These are phyloP conservation scores for Trematocara nigrifrons DNA, from an alignment of 2,113 vertebrate genomes.

Conservation along the genomic window DNA sequence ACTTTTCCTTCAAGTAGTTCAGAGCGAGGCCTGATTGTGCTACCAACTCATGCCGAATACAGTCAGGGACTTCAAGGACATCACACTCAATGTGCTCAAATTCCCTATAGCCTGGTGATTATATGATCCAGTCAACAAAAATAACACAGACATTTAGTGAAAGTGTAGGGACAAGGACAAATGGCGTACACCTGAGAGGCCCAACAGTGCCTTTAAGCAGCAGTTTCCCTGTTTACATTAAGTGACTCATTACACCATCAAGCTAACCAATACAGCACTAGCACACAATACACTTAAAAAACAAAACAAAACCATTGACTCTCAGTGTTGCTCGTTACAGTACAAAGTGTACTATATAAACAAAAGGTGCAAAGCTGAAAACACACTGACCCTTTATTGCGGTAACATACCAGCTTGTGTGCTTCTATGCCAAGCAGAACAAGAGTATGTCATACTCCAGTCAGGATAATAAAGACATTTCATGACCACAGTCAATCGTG, in stretches of 20 bases:
- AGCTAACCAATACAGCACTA: not conserved
- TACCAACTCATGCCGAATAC: not conserved
- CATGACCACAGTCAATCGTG: not conserved
- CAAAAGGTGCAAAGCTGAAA: conserved; percentile 8
- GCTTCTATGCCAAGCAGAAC: not conserved
- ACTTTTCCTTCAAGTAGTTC: not conserved
- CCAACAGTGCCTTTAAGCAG: not conserved
- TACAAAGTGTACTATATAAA: not conserved
- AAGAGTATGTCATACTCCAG: not conserved
- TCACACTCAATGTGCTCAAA: conserved; percentile 2
- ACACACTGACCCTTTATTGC: not conserved
- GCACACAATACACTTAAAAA: not conserved
- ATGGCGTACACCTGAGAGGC: not conserved
- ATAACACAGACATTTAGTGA: conserved; percentile 5
- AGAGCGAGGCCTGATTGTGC: not conserved
- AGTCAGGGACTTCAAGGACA: conserved; percentile 17
- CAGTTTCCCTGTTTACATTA: not conserved
- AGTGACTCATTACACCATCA: not conserved
- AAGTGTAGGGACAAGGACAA: not conserved
- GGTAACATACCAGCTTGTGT: not conserved
- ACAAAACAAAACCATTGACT: not conserved
- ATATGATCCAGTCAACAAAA: conserved; percentile 26
- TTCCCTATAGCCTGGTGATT: conserved; percentile 10
- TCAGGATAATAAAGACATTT: not conserved
- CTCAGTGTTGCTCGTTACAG: not conserved